phyloP scores from a whole-genome alignment of 2,113 vertebrate genomes.

The Aptenodytes patagonicus region DNA sequence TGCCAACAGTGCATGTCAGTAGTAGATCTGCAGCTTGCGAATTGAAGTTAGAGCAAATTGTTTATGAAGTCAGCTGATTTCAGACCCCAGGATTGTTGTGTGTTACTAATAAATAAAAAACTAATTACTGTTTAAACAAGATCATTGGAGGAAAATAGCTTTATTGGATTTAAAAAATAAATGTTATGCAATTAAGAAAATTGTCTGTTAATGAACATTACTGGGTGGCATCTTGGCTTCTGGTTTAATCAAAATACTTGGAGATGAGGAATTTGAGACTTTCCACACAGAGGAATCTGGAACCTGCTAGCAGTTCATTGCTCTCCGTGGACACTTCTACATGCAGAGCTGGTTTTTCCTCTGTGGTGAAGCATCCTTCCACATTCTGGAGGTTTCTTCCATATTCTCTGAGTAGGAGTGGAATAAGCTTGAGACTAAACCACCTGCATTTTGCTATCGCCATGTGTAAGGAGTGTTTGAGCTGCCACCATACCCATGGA shows the following conservation, averaged over 20 bases:
- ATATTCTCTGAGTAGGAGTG: neutral
- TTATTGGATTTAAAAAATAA: neutral
- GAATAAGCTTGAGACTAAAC: neutral
- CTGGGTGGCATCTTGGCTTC: neutral
- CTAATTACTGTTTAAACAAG: neutral
- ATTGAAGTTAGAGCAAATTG: neutral
- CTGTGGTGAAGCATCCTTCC: neutral
- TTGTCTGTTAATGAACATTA: neutral
- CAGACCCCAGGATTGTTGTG: neutral
- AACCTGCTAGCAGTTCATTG: neutral
- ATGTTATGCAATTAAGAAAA: neutral
- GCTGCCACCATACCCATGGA: neutral
- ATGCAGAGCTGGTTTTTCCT: neutral
- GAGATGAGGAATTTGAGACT: neutral
- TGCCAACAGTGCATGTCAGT: neutral
- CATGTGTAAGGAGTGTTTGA: fast-evolving
- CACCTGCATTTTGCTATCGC: neutral
- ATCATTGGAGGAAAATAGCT: neutral
- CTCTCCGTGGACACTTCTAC: neutral
- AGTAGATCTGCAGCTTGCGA: neutral
- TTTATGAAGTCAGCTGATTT: neutral
- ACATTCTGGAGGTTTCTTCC: neutral
- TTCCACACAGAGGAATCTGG: neutral
- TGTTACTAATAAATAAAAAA: neutral
- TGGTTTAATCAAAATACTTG: neutral